These are phyloP conservation scores for Anabacerthia variegaticeps DNA, from an alignment of 2,797 vertebrate genomes.

Conservation along the genomic window DNA sequence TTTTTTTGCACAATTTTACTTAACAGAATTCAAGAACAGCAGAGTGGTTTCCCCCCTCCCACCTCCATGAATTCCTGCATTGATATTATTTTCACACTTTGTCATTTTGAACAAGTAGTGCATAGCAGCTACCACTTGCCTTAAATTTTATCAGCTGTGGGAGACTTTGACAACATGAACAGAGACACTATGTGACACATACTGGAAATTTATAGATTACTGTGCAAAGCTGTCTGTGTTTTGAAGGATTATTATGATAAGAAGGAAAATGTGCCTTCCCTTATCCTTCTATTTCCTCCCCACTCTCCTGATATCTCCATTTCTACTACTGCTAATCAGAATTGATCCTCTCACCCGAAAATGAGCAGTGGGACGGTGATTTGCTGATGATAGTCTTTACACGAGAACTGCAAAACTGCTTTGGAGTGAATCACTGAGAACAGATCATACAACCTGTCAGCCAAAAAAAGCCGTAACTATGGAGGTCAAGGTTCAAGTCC, in stretches of 20 bases:
- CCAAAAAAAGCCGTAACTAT: rapidly evolving
- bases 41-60: rapidly evolving
- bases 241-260: not conserved
- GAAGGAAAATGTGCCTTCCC: not conserved
- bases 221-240: not conserved
- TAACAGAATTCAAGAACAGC: not conserved
- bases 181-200: not conserved
- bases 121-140: not conserved
- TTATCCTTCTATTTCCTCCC: not conserved
- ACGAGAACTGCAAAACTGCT: not conserved
- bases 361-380: not conserved
- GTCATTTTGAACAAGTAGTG: not conserved
- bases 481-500: not conserved
- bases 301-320: not conserved
- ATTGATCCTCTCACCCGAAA: not conserved
- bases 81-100: constrained; percentile 26
- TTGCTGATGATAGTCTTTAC: not conserved
- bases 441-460: not conserved
- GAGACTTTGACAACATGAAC: not conserved
- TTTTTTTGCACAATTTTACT: not conserved
- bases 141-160: constrained; percentile 43
- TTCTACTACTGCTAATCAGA: not conserved
- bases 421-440: not conserved
- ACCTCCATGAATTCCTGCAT: not conserved
- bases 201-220: constrained; percentile 29